Evolutionary conservation across 1,140 invertebrate species (phyloP), one percentile per base, ranked within the genome.

Genomic region (Hypothenemus hampei): DNA sequence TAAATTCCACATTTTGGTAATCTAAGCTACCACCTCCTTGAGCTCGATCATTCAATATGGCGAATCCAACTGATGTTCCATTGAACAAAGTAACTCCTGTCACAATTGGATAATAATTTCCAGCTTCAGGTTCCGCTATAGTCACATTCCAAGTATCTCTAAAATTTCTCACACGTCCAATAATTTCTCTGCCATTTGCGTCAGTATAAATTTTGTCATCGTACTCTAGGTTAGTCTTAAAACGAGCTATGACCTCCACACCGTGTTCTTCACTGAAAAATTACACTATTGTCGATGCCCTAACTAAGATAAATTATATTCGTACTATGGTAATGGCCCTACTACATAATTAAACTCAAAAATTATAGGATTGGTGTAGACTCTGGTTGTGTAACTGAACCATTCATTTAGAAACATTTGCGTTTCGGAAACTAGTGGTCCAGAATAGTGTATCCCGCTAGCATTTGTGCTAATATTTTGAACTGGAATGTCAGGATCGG

Each of bases 21-120:
- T 71, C 60, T 19, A 93, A 71, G 59, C 89, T 91, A 4, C 80
- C 75, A 0, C 90, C 93, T 21, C 93, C 94, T 71, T 96, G 85
- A 0, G 88, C 78, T 47, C 95, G 74, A 69, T 97, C 61, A 15
- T 50, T 65, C n/a, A 97, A 68, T 0, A 93, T 69, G 8, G 76
- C 78, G 10, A 87, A 56, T 15, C 77, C 75, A 0, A 73, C 61
- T 4, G 72, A 69, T 3, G 70, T 64, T 29, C 74, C 61, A 47
- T 61, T 57, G 45, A 40, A 48, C 13, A 65, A 49, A 19, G 51
- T 22, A 21, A 97, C 91, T 44, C 85, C 79, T 3, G 85, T 85
- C 15, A 89, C 93, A 1, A 97, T 79, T 0, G 95, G 95, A 71
- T 91, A 97, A 72, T 95, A 97, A 71, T 98, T 97, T 1, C 84